A percentile compares a stretch with the other conserved stretches of the same genome.
Evolutionary conservation across 2,113 vertebrate species (phyloP).

Genomic region (Sakesphorus luctuosus): DNA sequence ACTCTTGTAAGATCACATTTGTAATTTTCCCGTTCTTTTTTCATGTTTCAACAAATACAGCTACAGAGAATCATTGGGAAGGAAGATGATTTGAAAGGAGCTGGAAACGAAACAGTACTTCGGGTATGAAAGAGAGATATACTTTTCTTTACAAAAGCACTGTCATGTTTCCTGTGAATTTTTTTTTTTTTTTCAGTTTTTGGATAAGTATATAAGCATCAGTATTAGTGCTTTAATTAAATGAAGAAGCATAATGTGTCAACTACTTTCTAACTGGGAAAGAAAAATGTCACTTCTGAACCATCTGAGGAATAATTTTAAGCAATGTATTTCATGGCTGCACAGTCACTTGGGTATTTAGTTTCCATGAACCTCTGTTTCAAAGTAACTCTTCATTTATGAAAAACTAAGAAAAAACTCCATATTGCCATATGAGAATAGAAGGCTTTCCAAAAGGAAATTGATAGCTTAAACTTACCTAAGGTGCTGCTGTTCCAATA

Average conservation of each 20-base stretch:
- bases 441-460: not conserved
- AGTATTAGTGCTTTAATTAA: not conserved
- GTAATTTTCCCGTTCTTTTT: conserved; percentile 37
- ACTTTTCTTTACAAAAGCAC: not conserved
- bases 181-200: not conserved
- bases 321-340: not conserved
- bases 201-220: not conserved
- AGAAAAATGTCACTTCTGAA: not conserved
- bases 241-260: not conserved
- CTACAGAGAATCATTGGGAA: conserved; percentile 92
- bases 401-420: not conserved
- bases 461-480: not conserved
- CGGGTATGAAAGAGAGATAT: conserved; percentile 64
- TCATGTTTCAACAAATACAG: conserved; percentile 70
- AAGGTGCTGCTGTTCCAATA: not conserved
- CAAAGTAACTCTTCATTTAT: not conserved
- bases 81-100: conserved; percentile 76
- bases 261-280: not conserved
- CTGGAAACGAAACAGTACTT: not conserved
- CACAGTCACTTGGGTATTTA: not conserved
- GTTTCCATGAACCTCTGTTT: not conserved
- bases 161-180: not conserved
- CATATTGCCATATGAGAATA: not conserved
- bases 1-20: not conserved
- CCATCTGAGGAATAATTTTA: not conserved